A percentile compares a stretch with the other conserved stretches of the same genome.
phyloP scores from a whole-genome alignment of 2,113 vertebrate species.

The Penelope pileata region DNA sequence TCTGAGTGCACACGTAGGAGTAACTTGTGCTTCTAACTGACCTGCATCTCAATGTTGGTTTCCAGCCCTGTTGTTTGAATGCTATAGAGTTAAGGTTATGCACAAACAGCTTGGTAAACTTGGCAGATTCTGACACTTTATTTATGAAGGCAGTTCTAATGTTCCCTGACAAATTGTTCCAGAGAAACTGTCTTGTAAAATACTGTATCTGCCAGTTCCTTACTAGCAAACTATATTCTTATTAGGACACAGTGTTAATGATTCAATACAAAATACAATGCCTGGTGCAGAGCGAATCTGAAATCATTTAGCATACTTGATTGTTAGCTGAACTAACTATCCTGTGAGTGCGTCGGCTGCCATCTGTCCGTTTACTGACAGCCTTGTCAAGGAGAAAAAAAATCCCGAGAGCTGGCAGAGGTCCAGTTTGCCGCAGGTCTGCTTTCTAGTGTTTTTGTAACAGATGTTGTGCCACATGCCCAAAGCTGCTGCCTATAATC shows the following conservation, averaged over 20 bases:
- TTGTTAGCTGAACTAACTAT: constrained; percentile 63
- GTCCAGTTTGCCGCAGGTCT: constrained; percentile 66
- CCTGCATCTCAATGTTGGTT: not conserved
- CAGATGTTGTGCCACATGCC: constrained; percentile 77
- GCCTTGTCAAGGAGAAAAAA: constrained; percentile 46
- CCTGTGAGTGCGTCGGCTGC: constrained; percentile 48
- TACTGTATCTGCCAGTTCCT: not conserved
- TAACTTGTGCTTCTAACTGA: not conserved
- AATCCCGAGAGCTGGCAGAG: constrained; percentile 59
- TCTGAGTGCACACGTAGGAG: not conserved
- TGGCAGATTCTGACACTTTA: not conserved
- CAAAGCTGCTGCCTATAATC: constrained; percentile 61
- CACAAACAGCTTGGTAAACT: not conserved
- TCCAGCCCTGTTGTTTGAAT: not conserved
- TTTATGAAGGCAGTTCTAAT: not conserved
- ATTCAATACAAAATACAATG: constrained; percentile 52
- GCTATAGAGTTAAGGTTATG: not conserved
- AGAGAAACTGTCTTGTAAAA: constrained; percentile 36
- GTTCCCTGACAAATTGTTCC: constrained; percentile 3
- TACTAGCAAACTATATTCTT: not conserved
- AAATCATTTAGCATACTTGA: constrained; percentile 60
- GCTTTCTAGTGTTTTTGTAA: constrained; percentile 69
- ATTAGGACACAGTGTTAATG: constrained; percentile 25
- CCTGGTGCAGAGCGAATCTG: constrained; percentile 27
- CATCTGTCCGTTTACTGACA: constrained; percentile 78